Conservation (phyloP, 2,888 invertebrate species). For the Brassicogethes aeneus region DNA sequence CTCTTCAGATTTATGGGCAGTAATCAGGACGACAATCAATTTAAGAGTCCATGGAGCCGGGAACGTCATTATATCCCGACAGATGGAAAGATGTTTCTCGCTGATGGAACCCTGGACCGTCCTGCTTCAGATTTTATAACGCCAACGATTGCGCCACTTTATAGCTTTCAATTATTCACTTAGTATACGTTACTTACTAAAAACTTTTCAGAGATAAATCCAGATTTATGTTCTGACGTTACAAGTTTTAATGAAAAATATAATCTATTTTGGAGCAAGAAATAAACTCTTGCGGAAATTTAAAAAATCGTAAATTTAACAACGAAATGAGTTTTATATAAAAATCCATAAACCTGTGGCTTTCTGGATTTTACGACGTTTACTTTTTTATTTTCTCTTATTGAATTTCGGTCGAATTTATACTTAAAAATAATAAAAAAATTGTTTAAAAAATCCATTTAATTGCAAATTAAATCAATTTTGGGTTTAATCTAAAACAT, state of each 20-base stretch:
- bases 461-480: no score
- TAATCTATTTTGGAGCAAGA: background rate
- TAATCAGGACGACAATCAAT: slow-evolving; percentile 25
- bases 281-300: no score
- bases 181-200: slow-evolving; percentile 1
- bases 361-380: no score
- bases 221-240: background rate
- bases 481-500: no score
- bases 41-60: slow-evolving; percentile 23
- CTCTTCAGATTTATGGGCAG: slow-evolving; percentile 28
- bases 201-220: background rate
- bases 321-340: no score
- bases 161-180: slow-evolving; percentile 14
- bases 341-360: no score
- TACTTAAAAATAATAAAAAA: no score
- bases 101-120: background rate
- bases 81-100: slow-evolving; percentile 4
- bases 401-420: no score
- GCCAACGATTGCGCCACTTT: slow-evolving; percentile 10
- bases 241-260: background rate
- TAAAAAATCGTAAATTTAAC: no score
- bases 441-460: no score
- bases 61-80: slow-evolving; percentile 11
- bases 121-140: slow-evolving; percentile 8
- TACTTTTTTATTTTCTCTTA: no score